Evolutionary conservation across 1,140 invertebrate species (phyloP).

Genomic region (Tetragonula clypearis): DNA sequence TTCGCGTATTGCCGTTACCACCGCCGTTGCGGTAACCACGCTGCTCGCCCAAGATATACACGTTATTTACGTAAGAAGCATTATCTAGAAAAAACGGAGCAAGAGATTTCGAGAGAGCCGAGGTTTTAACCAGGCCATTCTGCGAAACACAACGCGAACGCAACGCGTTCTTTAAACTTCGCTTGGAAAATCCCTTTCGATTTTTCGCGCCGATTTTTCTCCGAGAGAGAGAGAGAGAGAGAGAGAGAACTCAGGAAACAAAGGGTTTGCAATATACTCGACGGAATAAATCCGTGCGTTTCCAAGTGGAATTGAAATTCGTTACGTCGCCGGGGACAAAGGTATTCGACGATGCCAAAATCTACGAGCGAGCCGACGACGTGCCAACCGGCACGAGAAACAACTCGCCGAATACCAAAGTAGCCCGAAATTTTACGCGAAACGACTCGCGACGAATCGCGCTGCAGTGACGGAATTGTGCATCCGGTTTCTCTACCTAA

Average conservation of each 20-base stretch:
- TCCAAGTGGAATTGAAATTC: conserved; percentile 38
- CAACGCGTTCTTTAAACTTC: background rate
- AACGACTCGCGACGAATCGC: conserved; percentile 7
- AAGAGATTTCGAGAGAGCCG: background rate
- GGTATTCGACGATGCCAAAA: conserved; percentile 34
- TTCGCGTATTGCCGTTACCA: background rate
- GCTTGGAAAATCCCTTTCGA: background rate
- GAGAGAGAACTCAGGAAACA: background rate
- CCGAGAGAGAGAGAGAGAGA: no score
- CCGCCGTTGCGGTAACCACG: no score
- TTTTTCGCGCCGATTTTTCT: background rate
- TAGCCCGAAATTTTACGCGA: conserved; percentile 14
- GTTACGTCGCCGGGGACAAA: background rate
- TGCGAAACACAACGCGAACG: background rate
- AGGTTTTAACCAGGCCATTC: background rate
- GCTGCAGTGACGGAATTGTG: background rate
- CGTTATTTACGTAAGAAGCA: background rate
- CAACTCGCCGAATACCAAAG: conserved; percentile 37
- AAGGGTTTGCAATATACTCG: no score
- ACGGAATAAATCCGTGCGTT: background rate
- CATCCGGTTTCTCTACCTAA: background rate
- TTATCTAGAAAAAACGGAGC: background rate
- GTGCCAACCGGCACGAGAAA: conserved; percentile 22
- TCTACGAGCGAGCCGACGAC: conserved; percentile 29
- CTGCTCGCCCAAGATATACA: no score